These are phyloP conservation scores for Parascotia fuliginaria DNA, from an alignment of 2,888 invertebrate species.

Conservation along the genomic window DNA sequence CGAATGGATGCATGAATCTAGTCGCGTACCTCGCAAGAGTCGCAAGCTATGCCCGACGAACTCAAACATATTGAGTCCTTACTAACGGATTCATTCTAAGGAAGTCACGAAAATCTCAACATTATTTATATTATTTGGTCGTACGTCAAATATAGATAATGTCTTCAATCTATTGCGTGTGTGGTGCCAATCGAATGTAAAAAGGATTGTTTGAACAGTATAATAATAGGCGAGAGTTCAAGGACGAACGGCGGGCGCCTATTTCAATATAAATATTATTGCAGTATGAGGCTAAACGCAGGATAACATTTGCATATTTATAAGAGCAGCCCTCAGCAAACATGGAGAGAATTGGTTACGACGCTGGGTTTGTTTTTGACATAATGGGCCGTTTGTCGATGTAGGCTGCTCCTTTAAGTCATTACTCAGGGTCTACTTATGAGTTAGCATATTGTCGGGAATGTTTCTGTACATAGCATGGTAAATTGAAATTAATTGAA, in stretches of 20 bases:
- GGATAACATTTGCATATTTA: conserved; percentile 84
- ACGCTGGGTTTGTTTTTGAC: conserved; percentile 76
- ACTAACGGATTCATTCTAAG: no score
- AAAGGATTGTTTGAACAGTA: conserved; percentile 73
- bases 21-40: no score
- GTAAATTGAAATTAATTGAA: conserved; percentile 47
- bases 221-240: conserved; percentile 72
- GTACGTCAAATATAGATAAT: conserved; percentile 64
- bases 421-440: conserved; percentile 60
- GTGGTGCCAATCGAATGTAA: conserved; percentile 56
- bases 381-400: conserved; percentile 75
- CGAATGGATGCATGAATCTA: no score
- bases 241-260: conserved; percentile 66
- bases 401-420: conserved; percentile 62
- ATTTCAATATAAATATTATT: conserved; percentile 83
- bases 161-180: conserved; percentile 46
- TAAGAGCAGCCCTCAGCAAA: conserved; percentile 79
- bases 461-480: conserved; percentile 37
- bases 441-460: conserved; percentile 58
- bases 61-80: no score
- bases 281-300: conserved; percentile 76
- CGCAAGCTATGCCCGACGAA: no score
- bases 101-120: conserved; percentile 40
- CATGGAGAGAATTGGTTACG: conserved; percentile 73
- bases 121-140: conserved; percentile 48